Conservation (phyloP, 2,113 vertebrate genomes). For the Pterophyllum scalare region DNA sequence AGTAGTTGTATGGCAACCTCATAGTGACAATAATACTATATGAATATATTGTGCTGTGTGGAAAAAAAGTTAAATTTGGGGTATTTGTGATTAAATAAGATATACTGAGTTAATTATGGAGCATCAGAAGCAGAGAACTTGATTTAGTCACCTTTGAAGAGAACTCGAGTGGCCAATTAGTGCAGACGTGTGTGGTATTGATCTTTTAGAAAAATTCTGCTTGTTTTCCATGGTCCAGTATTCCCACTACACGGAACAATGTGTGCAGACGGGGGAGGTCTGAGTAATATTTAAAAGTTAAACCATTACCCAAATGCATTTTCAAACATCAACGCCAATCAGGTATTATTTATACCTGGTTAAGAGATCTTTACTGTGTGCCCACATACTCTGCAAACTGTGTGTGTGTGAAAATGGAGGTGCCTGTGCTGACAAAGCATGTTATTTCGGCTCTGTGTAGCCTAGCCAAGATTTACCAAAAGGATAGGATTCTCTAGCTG, state of each 20-base stretch:
- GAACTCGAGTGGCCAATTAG: not conserved
- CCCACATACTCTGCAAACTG: not conserved
- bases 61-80: not conserved
- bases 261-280: not conserved
- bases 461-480: not conserved
- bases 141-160: not conserved
- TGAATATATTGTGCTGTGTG: not conserved
- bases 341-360: not conserved
- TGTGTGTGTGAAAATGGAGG: not conserved
- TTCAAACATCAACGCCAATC: not conserved
- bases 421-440: conserved; percentile 12
- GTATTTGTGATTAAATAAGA: not conserved
- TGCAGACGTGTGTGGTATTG: not conserved
- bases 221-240: not conserved
- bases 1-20: not conserved
- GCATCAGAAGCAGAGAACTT: not conserved
- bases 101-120: not conserved
- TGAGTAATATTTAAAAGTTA: not conserved
- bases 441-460: not conserved
- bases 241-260: not conserved
- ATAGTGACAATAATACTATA: not conserved
- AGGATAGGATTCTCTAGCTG: not conserved
- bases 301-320: not conserved
- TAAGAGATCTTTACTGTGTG: not conserved
- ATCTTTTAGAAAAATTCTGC: not conserved